Conservation (phyloP, 2,888 invertebrate genomes). For the Andrena camellia region DNA sequence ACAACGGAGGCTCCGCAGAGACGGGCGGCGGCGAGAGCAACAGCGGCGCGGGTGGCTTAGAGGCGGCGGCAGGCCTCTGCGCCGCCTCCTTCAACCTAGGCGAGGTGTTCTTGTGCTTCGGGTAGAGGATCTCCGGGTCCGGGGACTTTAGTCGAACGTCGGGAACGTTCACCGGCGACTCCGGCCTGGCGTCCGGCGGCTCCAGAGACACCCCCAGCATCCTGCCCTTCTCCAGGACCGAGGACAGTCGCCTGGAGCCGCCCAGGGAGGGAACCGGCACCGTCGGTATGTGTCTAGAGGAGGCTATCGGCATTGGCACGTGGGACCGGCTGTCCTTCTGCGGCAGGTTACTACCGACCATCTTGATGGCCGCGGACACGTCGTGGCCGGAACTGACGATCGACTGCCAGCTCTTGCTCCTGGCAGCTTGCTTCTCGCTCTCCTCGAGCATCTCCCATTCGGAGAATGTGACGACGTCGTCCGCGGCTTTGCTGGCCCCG, state of each 20-base stretch:
- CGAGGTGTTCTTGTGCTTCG: slow-evolving; percentile 60
- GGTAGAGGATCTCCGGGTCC: slow-evolving; percentile 69
- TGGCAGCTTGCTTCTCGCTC: slow-evolving; percentile 56
- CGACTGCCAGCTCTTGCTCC: slow-evolving; percentile 57
- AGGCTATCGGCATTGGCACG: neutral
- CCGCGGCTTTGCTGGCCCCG: slow-evolving; percentile 26
- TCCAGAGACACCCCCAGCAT: slow-evolving; percentile 56
- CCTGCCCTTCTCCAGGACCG: slow-evolving; percentile 72
- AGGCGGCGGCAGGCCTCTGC: neutral
- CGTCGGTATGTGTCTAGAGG: slow-evolving; percentile 74
- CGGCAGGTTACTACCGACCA: slow-evolving; percentile 63
- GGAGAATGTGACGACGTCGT: slow-evolving; percentile 56
- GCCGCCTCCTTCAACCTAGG: slow-evolving; percentile 61
- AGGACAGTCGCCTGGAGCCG: slow-evolving; percentile 74
- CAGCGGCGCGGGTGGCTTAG: slow-evolving; percentile 66
- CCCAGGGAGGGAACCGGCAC: slow-evolving; percentile 76
- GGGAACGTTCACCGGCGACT: slow-evolving; percentile 65
- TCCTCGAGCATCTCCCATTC: slow-evolving; percentile 76
- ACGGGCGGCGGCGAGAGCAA: slow-evolving; percentile 77
- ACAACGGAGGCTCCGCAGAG: slow-evolving; percentile 79
- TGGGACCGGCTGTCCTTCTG: slow-evolving; percentile 53
- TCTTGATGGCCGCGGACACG: slow-evolving; percentile 57
- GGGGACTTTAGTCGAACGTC: slow-evolving; percentile 73
- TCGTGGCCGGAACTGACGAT: slow-evolving; percentile 59
- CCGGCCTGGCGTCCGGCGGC: slow-evolving; percentile 35